phyloP scores from a whole-genome alignment of 2,888 invertebrate genomes.

The Papilio elwesi region DNA sequence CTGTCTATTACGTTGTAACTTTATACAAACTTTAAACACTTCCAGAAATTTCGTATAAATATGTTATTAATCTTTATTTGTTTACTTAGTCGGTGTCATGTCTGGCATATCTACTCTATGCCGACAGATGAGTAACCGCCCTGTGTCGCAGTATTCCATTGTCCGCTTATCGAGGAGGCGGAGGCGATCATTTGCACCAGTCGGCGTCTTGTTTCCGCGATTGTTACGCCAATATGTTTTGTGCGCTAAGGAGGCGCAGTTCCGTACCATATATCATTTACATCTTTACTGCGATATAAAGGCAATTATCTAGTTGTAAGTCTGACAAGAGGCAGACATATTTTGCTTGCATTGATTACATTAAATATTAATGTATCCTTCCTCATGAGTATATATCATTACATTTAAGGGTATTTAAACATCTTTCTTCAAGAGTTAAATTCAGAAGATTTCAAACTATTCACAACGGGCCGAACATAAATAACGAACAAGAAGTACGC shows the following conservation, averaged over 20 bases:
- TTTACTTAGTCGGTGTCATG: not conserved
- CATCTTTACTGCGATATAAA: constrained; percentile 26
- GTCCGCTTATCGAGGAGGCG: constrained; percentile 51
- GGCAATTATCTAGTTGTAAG: not conserved
- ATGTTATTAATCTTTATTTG: no score
- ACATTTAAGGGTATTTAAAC: no score
- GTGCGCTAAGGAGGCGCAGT: constrained; percentile 39
- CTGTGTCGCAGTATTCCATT: constrained; percentile 51
- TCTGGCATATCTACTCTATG: constrained; percentile 13
- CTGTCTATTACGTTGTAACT: no score
- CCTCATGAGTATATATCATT: no score
- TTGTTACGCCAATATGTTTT: constrained; percentile 41
- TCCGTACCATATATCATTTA: constrained; percentile 15
- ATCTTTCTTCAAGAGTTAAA: no score
- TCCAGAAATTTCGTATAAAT: no score
- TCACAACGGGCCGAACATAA: no score
- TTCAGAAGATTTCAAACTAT: no score
- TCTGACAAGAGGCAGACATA: no score
- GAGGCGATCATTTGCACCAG: constrained; percentile 45
- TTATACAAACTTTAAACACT: no score
- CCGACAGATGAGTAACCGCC: constrained; percentile 42
- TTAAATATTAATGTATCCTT: no score
- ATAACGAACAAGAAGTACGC: not conserved
- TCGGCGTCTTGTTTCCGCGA: constrained; percentile 53
- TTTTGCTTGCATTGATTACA: no score